Conservation (phyloP, 2,797 vertebrate genomes). For the Gallinago solitaria region DNA sequence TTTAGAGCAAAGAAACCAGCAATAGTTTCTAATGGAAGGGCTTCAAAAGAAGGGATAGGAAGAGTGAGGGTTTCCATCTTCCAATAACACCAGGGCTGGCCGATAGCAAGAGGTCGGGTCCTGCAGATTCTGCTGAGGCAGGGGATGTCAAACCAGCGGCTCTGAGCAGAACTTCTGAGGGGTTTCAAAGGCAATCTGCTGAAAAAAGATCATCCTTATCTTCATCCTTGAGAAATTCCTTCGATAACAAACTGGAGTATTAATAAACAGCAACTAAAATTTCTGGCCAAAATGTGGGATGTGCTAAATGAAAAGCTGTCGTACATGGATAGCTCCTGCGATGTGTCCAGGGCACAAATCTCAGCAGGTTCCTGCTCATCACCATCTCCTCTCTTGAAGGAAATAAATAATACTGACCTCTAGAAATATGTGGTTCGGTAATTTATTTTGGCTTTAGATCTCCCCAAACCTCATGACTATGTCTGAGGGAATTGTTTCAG, state of each 20-base stretch:
- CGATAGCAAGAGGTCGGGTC: not conserved
- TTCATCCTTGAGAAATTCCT: not conserved
- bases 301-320: not conserved
- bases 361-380: conserved; percentile 36
- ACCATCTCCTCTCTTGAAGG: not conserved
- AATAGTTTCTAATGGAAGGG: not conserved
- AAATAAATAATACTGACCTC: conserved; percentile 21
- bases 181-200: not conserved
- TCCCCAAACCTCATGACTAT: conserved; percentile 29
- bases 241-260: not conserved
- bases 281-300: not conserved
- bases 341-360: not conserved
- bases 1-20: not conserved
- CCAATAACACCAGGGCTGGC: not conserved
- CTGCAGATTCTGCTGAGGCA: not conserved
- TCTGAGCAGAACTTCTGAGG: not conserved
- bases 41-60: not conserved
- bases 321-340: not conserved
- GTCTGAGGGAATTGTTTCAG: conserved; percentile 52
- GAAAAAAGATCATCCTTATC: not conserved
- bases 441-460: conserved; percentile 62
- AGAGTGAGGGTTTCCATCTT: not conserved
- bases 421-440: conserved; percentile 2
- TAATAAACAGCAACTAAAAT: not conserved
- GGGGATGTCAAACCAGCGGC: not conserved